Base-by-base conservation (phyloP, 2,888 invertebrate genomes). In the Plagodis pulveraria region DNA sequence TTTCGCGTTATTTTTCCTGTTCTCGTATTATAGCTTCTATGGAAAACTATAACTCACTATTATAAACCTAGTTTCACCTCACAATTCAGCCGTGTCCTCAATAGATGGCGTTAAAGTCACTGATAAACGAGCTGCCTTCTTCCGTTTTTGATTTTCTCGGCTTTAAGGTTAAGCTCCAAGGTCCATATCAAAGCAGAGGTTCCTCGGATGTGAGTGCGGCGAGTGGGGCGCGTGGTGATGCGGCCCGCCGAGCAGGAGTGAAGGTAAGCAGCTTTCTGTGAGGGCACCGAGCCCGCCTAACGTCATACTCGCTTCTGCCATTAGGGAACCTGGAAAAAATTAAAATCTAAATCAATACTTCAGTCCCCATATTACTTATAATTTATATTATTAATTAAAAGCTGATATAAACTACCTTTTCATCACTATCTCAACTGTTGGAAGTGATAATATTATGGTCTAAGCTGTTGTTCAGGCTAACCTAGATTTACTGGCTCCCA, bases 181-280 rank as follows among this genome's bases (percentile, higher is more conserved):
- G 73, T 91, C 91, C 91, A 91, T 91, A 62, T 90, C 89, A 78
- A 89, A 90, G 83, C 90, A 90, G 55, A 84, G 81, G 48, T 82
- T 81, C 0, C 87, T 50, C 0, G 87, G 85, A 49, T 89, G 91
- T 0, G 84, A 81, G 81, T 90, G 88, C 0, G 87, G 87, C 0
- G 89, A 86, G 76, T 90, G 91, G 0, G 91, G 90, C 22, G 87
- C 90, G 79, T 91, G 91, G 67, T 89, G 88, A 59, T 86, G 82
- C 0, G 82, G 80, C 0, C 81, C 86, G 2, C 88, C 84, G 56
- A 91, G 77, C 36, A 89, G 77, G 7, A 87, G 75, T 6, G 74
- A 62, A 0, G 89, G 90, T 7, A 89, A 81, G 44, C 85, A 84
- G 42, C 78, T 70, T 56, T 86, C 87, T 2, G 76, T 67, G 2